A percentile compares a stretch with the other conserved stretches of the same genome.
Evolutionary conservation across 2,888 invertebrate genomes (phyloP).

Genomic region (Habrosyne pyritoides): DNA sequence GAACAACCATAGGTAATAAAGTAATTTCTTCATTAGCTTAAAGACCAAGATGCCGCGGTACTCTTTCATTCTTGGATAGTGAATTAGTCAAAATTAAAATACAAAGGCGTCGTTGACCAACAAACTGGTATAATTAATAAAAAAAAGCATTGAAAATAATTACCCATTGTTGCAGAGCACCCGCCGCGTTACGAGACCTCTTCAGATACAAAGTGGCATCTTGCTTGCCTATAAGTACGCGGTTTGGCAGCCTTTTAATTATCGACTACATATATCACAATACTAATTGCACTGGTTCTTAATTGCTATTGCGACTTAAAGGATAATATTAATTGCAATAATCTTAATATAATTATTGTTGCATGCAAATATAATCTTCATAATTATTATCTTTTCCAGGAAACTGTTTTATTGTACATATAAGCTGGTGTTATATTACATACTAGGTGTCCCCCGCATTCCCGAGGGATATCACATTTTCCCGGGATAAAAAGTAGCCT

Average conservation of each 20-base stretch:
- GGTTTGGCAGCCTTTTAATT: neutral
- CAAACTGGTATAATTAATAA: slow-evolving; percentile 68
- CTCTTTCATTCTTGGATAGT: slow-evolving; percentile 59
- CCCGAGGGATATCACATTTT: too few relatives aligned
- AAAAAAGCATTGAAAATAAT: slow-evolving; percentile 72
- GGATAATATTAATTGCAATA: neutral
- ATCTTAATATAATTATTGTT: neutral
- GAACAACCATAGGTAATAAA: slow-evolving; percentile 19
- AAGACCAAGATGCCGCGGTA: slow-evolving; percentile 24
- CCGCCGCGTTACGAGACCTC: slow-evolving; percentile 17
- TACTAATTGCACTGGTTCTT: neutral
- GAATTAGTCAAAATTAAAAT: slow-evolving; percentile 77
- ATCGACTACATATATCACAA: neutral
- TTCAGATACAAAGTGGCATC: slow-evolving; percentile 14
- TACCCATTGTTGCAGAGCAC: slow-evolving; percentile 62
- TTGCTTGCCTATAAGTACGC: slow-evolving; percentile 5
- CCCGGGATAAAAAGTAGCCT: neutral
- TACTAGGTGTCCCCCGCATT: too few relatives aligned
- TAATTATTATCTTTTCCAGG: neutral
- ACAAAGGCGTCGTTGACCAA: slow-evolving; percentile 61
- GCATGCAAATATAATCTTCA: too few relatives aligned
- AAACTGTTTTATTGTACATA: neutral
- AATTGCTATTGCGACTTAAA: neutral
- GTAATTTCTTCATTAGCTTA: slow-evolving; percentile 46
- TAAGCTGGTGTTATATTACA: neutral